Evolutionary conservation across 2,113 vertebrate species (phyloP).

Genomic region (Cavia porcellus): DNA sequence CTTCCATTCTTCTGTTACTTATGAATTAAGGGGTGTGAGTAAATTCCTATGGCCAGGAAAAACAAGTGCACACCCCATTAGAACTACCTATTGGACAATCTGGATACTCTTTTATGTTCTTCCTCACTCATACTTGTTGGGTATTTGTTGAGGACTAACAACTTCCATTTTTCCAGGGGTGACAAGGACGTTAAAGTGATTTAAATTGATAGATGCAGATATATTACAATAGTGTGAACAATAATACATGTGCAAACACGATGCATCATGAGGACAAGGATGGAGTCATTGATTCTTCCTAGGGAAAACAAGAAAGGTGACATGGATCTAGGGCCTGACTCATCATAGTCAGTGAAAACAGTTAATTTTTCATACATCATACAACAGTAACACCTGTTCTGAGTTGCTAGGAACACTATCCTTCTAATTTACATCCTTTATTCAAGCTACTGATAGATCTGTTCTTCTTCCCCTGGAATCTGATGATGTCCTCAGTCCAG

Average conservation of each 20-base stretch:
- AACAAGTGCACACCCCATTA: neutral
- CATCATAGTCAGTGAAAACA: neutral
- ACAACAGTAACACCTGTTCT: neutral
- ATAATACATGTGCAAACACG: neutral
- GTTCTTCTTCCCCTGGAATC: neutral
- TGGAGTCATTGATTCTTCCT: neutral
- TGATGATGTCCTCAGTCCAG: neutral
- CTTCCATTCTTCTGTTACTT: neutral
- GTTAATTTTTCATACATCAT: neutral
- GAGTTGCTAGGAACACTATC: neutral
- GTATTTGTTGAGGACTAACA: neutral
- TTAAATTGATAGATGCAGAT: neutral
- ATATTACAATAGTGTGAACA: neutral
- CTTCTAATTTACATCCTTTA: neutral
- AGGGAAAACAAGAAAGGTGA: neutral
- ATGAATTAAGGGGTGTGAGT: fast-evolving
- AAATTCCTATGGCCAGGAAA: neutral
- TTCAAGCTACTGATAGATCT: neutral
- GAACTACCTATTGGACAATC: neutral
- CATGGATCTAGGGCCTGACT: neutral
- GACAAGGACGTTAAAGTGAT: neutral
- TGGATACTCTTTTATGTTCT: neutral
- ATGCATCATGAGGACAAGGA: neutral
- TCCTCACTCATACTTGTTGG: neutral
- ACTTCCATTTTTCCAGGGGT: neutral